Evolutionary conservation across 2,888 invertebrate genomes (phyloP).

Genomic region (Chesias legatella): DNA sequence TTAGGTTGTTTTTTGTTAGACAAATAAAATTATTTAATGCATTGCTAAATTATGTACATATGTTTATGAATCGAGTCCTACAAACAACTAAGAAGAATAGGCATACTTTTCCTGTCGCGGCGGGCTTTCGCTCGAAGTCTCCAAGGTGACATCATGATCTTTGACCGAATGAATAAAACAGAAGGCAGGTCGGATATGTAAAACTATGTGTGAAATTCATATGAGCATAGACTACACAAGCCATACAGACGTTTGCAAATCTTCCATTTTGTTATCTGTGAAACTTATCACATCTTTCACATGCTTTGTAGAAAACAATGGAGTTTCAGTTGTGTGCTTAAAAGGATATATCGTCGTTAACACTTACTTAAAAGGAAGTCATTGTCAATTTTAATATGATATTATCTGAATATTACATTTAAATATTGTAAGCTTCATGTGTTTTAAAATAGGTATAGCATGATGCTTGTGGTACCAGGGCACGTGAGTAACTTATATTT

Average conservation of each 20-base stretch:
- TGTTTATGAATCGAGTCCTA: too few relatives aligned
- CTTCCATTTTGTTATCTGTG: constrained; percentile 28
- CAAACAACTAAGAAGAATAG: too few relatives aligned
- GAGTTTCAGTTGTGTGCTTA: constrained; percentile 8
- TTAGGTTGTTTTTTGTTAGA: too few relatives aligned
- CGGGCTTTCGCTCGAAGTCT: constrained; percentile 27
- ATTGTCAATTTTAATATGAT: too few relatives aligned
- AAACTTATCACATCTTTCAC: constrained; percentile 20
- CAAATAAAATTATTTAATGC: too few relatives aligned
- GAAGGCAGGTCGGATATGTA: constrained; percentile 37
- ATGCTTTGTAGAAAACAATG: constrained; percentile 19
- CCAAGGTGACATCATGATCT: constrained; percentile 48
- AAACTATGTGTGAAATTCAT: constrained; percentile 49
- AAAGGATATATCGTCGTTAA: constrained; percentile 10
- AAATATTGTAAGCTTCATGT: too few relatives aligned
- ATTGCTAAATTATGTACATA: too few relatives aligned
- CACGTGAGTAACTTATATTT: too few relatives aligned
- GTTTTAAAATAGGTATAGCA: too few relatives aligned
- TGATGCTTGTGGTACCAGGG: too few relatives aligned
- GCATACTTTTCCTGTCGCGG: constrained; percentile 29
- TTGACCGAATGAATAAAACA: constrained; percentile 54
- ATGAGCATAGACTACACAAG: constrained; percentile 37
- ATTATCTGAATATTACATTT: too few relatives aligned
- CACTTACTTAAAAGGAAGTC: too few relatives aligned
- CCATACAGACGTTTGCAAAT: constrained; percentile 18